A percentile compares a stretch with the other conserved stretches of the same genome.
Evolutionary conservation across 2,888 invertebrate species (phyloP).

Genomic region (Coelinius sp.): DNA sequence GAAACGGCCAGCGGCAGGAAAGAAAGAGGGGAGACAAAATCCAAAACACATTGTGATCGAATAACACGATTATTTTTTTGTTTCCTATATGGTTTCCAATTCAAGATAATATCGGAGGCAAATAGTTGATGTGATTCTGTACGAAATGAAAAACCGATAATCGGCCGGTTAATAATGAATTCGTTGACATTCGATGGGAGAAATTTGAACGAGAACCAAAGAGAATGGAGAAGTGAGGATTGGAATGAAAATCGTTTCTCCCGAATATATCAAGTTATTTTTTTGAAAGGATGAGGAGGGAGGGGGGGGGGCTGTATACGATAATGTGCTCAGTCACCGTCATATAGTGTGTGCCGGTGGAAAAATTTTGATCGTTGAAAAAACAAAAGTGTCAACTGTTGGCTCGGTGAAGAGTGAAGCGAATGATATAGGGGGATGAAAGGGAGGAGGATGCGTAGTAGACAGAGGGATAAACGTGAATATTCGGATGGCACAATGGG

Average conservation of each 20-base stretch:
- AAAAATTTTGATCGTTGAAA: conserved; percentile 36
- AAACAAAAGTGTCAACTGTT: conserved; percentile 39
- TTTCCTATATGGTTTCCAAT: not conserved
- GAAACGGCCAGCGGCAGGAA: not conserved
- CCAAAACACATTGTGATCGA: conserved; percentile 17
- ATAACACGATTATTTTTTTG: conserved; percentile 11
- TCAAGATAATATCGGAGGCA: conserved; percentile 8
- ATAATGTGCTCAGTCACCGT: conserved; percentile 38
- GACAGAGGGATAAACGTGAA: conserved; percentile 35
- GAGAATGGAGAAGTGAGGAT: conserved; percentile 7
- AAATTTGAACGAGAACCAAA: not conserved
- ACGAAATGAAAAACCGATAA: conserved; percentile 19
- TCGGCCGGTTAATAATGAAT: conserved; percentile 1
- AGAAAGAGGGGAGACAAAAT: not conserved
- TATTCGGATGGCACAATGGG: conserved; percentile 44
- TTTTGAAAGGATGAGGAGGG: not conserved
- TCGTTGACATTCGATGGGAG: conserved; percentile 5
- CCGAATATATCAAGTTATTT: conserved; percentile 42
- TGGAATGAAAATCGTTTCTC: conserved; percentile 32
- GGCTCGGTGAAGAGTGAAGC: not conserved
- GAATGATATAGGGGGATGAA: conserved; percentile 2
- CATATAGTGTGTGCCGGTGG: not conserved
- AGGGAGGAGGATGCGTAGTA: conserved; percentile 36
- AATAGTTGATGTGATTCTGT: conserved; percentile 22
- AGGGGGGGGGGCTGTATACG: conserved; percentile 7